Conservation (phyloP, 2,888 invertebrate genomes). For the Leucophora obtusa region DNA sequence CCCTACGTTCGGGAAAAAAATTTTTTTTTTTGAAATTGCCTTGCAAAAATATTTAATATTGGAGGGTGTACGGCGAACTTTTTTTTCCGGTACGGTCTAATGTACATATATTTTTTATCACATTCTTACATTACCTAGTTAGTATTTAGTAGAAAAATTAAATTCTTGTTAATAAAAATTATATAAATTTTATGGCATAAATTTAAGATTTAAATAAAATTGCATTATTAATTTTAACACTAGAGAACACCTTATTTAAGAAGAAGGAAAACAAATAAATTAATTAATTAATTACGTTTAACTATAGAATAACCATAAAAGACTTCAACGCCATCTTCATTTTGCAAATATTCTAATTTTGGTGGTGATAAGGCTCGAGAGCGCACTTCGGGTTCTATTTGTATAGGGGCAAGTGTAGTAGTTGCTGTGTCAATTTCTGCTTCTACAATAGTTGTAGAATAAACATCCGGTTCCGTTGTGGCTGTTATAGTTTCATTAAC, state of each 20-base stretch:
- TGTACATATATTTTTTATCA: background rate
- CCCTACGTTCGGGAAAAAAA: too few relatives aligned
- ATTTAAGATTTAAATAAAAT: constrained; percentile 14
- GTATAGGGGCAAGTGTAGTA: constrained; percentile 4
- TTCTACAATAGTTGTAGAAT: constrained; percentile 27
- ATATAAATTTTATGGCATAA: constrained; percentile 49
- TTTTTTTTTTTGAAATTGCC: too few relatives aligned
- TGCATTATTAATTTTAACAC: constrained; percentile 7
- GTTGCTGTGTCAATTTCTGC: constrained; percentile 26
- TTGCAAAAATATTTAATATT: too few relatives aligned
- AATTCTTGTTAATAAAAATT: constrained; percentile 2
- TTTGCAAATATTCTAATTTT: constrained; percentile 72
- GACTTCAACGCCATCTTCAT: constrained; percentile 73
- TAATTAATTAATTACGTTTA: constrained; percentile 64
- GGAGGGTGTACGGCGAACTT: too few relatives aligned
- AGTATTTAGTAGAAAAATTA: constrained; percentile 21
- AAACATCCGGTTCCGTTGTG: constrained; percentile 22
- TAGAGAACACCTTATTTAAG: constrained; percentile 14
- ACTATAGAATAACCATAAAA: constrained; percentile 74
- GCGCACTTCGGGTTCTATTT: constrained; percentile 58
- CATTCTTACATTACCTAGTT: background rate
- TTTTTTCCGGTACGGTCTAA: too few relatives aligned
- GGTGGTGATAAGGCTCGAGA: constrained; percentile 64
- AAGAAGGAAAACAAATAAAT: constrained; percentile 29
- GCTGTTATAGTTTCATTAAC: constrained; percentile 7